These are phyloP conservation scores for Oxyscelio sp. DNA, from an alignment of 2,888 invertebrate species.

Conservation along the genomic window DNA sequence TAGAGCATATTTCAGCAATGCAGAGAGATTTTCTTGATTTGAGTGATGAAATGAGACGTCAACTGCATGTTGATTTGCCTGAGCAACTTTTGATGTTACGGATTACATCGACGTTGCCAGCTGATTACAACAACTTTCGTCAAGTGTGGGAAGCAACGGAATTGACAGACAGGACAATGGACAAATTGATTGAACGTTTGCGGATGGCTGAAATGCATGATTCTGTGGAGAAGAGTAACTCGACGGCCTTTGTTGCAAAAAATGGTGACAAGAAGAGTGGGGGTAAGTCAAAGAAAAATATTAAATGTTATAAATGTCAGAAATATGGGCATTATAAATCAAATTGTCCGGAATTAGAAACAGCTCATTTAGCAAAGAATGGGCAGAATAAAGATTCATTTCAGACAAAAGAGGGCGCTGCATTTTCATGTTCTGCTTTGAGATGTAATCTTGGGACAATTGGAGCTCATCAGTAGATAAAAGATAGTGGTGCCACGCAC, in stretches of 20 bases:
- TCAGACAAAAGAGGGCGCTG: conserved; percentile 7
- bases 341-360: not conserved
- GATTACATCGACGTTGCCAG: conserved; percentile 31
- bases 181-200: conserved; percentile 28
- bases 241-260: conserved; percentile 22
- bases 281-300: conserved; percentile 14
- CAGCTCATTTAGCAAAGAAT: conserved; percentile 18
- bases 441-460: not conserved
- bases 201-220: conserved; percentile 42
- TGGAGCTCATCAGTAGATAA: conserved; percentile 20
- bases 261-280: not conserved
- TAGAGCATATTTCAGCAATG: conserved; percentile 30
- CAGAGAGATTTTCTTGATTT: conserved; percentile 23
- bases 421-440: conserved; percentile 23
- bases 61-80: conserved; percentile 19
- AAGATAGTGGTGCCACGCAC: conserved; percentile 17
- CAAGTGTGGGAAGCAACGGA: conserved; percentile 32
- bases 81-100: conserved; percentile 30
- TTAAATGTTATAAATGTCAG: conserved; percentile 25
- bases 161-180: conserved; percentile 30
- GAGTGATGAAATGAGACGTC: conserved; percentile 43
- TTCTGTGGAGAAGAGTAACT: conserved; percentile 7
- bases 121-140: conserved; percentile 25
- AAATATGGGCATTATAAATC: conserved; percentile 22
- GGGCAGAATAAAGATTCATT: not conserved